These are phyloP conservation scores for Acrocephalus arundinaceus DNA, from an alignment of 2,113 vertebrate genomes.

Conservation along the genomic window DNA sequence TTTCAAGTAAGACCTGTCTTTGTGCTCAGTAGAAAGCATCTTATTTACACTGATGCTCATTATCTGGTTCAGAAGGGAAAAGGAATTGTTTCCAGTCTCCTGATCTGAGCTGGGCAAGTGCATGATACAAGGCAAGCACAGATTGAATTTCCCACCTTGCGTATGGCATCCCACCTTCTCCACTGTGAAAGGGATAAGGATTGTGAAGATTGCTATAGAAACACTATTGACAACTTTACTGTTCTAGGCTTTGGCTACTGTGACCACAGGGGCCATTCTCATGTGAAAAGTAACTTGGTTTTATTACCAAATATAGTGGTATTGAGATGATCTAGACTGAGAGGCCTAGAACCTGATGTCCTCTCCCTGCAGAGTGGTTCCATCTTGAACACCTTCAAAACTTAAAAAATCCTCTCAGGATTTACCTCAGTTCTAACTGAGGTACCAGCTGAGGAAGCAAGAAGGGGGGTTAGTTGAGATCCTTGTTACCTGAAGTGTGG, in stretches of 20 bases:
- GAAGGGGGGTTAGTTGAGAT: neutral
- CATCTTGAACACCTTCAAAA: neutral
- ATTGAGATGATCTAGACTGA: neutral
- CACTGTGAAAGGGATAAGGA: neutral
- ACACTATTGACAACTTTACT: neutral
- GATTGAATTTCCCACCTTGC: neutral
- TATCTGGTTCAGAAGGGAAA: neutral
- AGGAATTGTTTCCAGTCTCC: neutral
- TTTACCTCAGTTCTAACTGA: neutral
- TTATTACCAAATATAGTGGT: neutral
- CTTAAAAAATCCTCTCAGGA: neutral
- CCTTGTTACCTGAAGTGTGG: accelerated
- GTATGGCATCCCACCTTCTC: neutral
- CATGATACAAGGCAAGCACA: neutral
- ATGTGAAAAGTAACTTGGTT: neutral
- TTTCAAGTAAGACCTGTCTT: neutral
- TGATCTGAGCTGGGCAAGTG: neutral
- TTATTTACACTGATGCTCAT: neutral
- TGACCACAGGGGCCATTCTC: neutral
- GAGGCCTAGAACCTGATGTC: neutral
- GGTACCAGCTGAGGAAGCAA: neutral
- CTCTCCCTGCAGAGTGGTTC: neutral
- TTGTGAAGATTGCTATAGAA: neutral
- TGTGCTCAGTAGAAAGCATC: neutral
- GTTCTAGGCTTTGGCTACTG: neutral